Evolutionary conservation across 2,797 vertebrate genomes (phyloP).

Genomic region (Cryptoprocta ferox): DNA sequence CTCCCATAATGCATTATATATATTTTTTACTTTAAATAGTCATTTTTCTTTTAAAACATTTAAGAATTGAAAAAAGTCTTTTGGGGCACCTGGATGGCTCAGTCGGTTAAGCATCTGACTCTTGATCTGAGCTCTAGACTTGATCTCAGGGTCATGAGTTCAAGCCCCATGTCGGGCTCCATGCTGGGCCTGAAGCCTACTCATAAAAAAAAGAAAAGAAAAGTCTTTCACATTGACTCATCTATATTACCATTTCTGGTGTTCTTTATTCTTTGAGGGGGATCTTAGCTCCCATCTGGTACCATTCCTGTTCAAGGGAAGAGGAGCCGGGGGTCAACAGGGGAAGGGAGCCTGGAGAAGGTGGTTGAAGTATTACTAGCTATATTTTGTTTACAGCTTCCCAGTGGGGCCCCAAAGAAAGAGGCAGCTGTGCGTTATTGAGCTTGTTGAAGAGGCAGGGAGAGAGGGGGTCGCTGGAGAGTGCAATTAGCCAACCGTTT

Average conservation of each 20-base stretch:
- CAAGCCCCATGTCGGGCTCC: no score
- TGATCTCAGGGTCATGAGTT: no score
- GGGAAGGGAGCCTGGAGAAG: background rate
- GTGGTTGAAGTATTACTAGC: background rate
- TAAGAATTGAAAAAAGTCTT: background rate
- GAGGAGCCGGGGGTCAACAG: background rate
- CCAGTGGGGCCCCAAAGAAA: background rate
- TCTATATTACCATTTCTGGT: background rate
- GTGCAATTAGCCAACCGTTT: slow-evolving; percentile 77
- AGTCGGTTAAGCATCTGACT: no score
- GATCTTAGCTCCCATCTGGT: background rate
- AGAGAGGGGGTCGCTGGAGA: slow-evolving; percentile 65
- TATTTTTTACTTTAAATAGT: background rate
- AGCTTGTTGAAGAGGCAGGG: slow-evolving; percentile 71
- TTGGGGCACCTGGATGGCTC: no score
- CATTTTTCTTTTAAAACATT: slow-evolving; percentile 39
- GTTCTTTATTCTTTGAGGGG: background rate
- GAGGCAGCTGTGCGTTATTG: slow-evolving; percentile 70
- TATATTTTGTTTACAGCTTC: slow-evolving; percentile 48
- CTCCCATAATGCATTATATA: background rate
- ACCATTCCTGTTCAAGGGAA: background rate
- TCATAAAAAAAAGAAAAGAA: background rate
- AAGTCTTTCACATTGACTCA: background rate
- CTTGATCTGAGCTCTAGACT: no score
- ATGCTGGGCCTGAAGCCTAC: no score